phyloP scores from a whole-genome alignment of 2,888 invertebrate genomes.

The Cheilosia pagana region DNA sequence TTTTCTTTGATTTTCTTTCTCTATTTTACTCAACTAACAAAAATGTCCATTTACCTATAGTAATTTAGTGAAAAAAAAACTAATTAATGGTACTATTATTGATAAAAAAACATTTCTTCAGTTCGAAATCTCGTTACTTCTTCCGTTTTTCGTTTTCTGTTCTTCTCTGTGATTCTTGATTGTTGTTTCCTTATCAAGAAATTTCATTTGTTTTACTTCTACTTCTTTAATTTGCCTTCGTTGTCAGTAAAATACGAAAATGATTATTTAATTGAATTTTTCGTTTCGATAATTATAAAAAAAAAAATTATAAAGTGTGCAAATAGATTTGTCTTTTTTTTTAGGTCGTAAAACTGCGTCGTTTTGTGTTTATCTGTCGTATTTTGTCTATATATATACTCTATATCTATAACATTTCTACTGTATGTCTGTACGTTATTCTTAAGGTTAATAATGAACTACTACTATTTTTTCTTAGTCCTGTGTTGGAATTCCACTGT shows the following conservation, averaged over 20 bases:
- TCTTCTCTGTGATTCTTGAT: conserved; percentile 53
- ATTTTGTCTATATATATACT: conserved; percentile 62
- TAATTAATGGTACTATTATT: conserved; percentile 49
- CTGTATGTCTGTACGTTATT: conserved; percentile 71
- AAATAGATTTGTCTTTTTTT: conserved; percentile 71
- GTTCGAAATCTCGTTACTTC: conserved; percentile 35
- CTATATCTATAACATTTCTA: conserved; percentile 63
- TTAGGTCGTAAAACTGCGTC: conserved; percentile 73
- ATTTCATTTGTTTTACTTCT: conserved; percentile 74
- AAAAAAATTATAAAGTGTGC: conserved; percentile 61
- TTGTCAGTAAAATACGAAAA: conserved; percentile 27
- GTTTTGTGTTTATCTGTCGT: conserved; percentile 75
- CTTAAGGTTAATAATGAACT: conserved; percentile 62
- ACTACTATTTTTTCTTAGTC: conserved; percentile 57
- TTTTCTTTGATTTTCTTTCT: conserved; percentile 26
- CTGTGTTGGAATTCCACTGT: conserved; percentile 67
- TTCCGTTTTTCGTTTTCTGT: conserved; percentile 46
- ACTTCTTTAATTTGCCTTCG: conserved; percentile 65
- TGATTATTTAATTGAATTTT: conserved; percentile 1
- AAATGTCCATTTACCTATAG: conserved; percentile 57
- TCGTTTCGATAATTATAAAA: conserved; percentile 5
- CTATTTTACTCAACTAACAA: conserved; percentile 61
- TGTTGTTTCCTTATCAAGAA: conserved; percentile 54
- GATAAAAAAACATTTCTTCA: conserved; percentile 33
- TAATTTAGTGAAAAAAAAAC: conserved; percentile 58